Percentiles rank a stretch among this genome's conserved stretches.
phyloP scores from a whole-genome alignment of 2,797 vertebrate genomes.

The Myiothlypis chrysogaster region DNA sequence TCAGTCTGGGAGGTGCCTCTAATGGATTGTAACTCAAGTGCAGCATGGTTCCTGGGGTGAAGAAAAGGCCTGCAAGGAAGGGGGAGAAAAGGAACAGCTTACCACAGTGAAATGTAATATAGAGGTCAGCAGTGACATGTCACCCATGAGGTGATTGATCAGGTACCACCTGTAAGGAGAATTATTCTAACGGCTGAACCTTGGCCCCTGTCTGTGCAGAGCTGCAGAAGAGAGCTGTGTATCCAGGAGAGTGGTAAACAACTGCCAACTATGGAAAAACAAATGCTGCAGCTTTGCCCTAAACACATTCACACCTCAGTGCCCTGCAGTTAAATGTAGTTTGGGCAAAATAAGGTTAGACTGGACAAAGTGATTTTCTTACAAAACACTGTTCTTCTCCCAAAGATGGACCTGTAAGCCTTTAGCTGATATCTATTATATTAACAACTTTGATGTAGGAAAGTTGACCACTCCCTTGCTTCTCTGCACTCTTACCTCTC shows the following conservation, averaged over 20 bases:
- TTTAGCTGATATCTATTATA: neutral
- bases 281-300: neutral
- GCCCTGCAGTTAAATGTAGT: neutral
- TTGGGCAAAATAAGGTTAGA: neutral
- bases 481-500: neutral
- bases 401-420: neutral
- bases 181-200: constrained; percentile 3
- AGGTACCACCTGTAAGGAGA: constrained; percentile 42
- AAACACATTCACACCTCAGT: neutral
- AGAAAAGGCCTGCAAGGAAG: neutral
- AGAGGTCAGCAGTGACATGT: constrained; percentile 5
- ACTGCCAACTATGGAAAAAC: neutral
- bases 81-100: neutral
- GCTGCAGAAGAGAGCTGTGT: neutral
- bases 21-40: neutral
- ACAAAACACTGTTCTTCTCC: neutral
- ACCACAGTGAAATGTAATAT: neutral
- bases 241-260: neutral
- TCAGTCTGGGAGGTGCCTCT: neutral
- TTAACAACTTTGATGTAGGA: neutral
- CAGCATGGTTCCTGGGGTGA: neutral
- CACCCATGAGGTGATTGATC: neutral
- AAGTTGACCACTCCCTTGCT: neutral
- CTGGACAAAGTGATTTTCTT: neutral
- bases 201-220: neutral